Evolutionary conservation across 1,140 invertebrate genomes (phyloP).

Genomic region (Cotesia typhae): DNA sequence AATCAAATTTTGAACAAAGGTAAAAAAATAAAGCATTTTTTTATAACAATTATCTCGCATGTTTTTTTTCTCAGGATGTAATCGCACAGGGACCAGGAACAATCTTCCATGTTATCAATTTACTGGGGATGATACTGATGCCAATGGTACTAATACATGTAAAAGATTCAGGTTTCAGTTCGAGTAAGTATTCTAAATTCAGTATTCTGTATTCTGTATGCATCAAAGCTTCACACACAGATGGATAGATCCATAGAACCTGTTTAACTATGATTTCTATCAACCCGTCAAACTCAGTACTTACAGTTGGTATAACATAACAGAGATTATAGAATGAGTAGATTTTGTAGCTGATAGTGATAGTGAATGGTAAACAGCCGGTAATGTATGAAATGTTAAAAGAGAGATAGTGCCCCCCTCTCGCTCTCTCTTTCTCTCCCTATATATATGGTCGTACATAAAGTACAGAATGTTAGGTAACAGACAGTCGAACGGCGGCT

Average conservation of each 20-base stretch:
- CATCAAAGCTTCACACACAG: not conserved
- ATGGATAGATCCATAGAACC: not conserved
- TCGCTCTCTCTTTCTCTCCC: too few relatives aligned
- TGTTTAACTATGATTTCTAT: constrained; percentile 34
- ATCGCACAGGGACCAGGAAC: constrained; percentile 75
- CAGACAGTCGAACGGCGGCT: constrained; percentile 7
- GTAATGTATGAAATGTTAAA: not conserved
- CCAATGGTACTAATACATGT: constrained; percentile 82
- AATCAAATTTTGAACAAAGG: too few relatives aligned
- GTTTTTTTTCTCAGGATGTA: constrained; percentile 71
- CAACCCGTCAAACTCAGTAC: constrained; percentile 20
- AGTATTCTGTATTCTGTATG: too few relatives aligned
- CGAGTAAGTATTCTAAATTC: constrained; percentile 70
- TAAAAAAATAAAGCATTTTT: too few relatives aligned
- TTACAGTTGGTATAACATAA: too few relatives aligned
- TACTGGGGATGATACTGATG: constrained; percentile 77
- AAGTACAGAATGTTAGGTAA: not conserved
- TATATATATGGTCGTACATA: not conserved
- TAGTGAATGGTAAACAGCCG: too few relatives aligned
- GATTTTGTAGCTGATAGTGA: too few relatives aligned
- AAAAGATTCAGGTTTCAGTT: constrained; percentile 79
- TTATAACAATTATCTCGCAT: too few relatives aligned
- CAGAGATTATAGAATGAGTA: too few relatives aligned
- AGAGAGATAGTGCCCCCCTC: not conserved
- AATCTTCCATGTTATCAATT: constrained; percentile 78